Evolutionary conservation across 2,797 vertebrate genomes (phyloP), one percentile per base, ranked within the genome.

Genomic region (Gymnoscopelus braueri): DNA sequence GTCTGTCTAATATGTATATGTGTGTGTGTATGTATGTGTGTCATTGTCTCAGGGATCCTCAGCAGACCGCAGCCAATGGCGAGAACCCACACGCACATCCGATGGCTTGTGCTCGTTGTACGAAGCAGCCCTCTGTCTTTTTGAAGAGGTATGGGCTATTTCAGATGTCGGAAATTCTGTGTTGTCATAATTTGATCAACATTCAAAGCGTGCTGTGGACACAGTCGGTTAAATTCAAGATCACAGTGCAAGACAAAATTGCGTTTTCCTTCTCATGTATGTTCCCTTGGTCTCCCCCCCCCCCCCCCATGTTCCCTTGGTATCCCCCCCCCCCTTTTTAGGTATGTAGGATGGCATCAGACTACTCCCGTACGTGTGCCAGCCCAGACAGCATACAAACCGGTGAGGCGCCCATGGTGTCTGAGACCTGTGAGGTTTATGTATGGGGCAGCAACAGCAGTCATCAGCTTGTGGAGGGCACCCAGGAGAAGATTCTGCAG

Each of bases 271-370:
- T 50, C 10, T 50, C 47, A 9, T 49, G 44, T 50, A 50, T 35
- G 5, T 35, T 35, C 5, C 1, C 35, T 39, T 39, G 35, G 4
- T 35, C 5, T 32, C 5, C 5, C 32, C 32, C 32, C 35, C 7
- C 5, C 35, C 35, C 11, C n/a, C 15, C 29, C n/a, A 50, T 35
- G 5, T 35, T 35, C 5, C 1, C 35, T 39, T 39, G 35, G 4
- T 35, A 2, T 32, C 5, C 5, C 32, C 32, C 32, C 11, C n/a
- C 15, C 29, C n/a, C 63, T 6, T 32, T 32, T 8, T 39, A 99
- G 97, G 97, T 99, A 23, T 97, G 97, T 84, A 94, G 96, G 72
- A 99, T 99, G 98, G 98, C 98, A 1, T 98, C 97, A 0, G 98
- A 99, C 91, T 99, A 99, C 81, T 99, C 97, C 4, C 96, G 97